phyloP scores from a whole-genome alignment of 2,888 invertebrate genomes.

The Pheosia gnoma region DNA sequence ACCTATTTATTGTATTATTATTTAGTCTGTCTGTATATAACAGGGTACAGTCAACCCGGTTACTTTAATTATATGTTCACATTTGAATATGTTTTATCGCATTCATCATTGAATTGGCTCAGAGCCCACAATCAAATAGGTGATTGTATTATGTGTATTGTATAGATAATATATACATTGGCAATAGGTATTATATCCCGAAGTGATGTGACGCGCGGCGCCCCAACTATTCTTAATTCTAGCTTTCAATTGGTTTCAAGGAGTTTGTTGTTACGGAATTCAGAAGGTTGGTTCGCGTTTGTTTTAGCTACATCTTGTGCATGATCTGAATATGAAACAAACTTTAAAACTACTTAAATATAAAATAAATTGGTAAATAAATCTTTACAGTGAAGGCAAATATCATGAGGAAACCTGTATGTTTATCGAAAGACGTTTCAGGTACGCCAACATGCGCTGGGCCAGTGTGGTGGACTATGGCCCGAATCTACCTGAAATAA shows the following conservation, averaged over 20 bases:
- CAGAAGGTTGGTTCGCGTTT: not conserved
- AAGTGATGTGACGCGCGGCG: not conserved
- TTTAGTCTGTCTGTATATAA: no score
- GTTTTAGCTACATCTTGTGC: not conserved
- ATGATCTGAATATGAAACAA: no score
- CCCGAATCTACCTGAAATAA: no score
- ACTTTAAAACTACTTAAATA: no score
- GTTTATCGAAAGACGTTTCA: no score
- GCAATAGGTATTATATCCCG: not conserved
- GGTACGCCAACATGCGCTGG: no score
- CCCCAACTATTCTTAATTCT: not conserved
- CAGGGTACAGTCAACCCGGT: not conserved
- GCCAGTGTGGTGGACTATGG: no score
- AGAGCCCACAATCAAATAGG: not conserved
- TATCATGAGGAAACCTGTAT: no score
- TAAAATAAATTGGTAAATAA: no score
- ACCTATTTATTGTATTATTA: no score
- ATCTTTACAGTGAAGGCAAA: no score
- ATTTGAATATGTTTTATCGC: not conserved
- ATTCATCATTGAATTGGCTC: not conserved
- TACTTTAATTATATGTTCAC: not conserved
- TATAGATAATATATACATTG: not conserved
- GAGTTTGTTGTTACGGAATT: not conserved
- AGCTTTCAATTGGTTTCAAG: not conserved
- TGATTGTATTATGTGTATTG: not conserved